Base-by-base conservation (phyloP, 2,113 vertebrate genomes). In the Alosa alosa region DNA sequence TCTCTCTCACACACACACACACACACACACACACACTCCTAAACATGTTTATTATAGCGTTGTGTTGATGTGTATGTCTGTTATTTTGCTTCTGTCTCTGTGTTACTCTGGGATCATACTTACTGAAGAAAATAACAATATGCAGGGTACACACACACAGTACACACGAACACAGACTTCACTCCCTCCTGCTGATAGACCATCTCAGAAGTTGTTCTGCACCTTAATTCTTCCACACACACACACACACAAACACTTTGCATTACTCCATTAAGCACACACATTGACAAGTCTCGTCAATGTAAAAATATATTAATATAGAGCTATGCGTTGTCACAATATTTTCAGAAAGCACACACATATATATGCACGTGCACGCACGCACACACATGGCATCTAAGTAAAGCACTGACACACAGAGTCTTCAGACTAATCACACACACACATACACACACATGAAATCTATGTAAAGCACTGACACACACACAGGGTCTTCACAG, bases 281-380 rank as follows among this genome's bases (percentile, higher is more conserved):
- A 81, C 82, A 85, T 81, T 68, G 81, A 81, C 47, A 81, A 11
- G 72, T 82, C 82, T 81, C 41, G 60, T 84, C 60, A 81, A 87
- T 87, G 86, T 87, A 55, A 52, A 18, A 55, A 55, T 18, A 4
- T 55, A 55, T 55, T 17, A 17, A 18, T 55, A 55, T 55, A 4
- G 52, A 55, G 52, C 17, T 55, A 18, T 18, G 52, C 17, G 52
- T 55, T 55, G 52, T 55, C 52, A 55, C 52, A 55, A 18, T 55
- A 55, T 55, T 55, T 86, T 81, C 84, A 81, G 78, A 90, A 90
- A 88, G 85, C 90, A 89, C 89, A 88, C 87, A 72, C 68, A 86
- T 45, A 57, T 20, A 86, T 49, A 15, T 17, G 15, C 50, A 52
- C 50, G 11, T 13, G 41, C 41, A 44, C 41, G 4, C 41, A 44